Base-by-base conservation (phyloP, 1,140 invertebrate genomes). In the Euglossa dilemma region DNA sequence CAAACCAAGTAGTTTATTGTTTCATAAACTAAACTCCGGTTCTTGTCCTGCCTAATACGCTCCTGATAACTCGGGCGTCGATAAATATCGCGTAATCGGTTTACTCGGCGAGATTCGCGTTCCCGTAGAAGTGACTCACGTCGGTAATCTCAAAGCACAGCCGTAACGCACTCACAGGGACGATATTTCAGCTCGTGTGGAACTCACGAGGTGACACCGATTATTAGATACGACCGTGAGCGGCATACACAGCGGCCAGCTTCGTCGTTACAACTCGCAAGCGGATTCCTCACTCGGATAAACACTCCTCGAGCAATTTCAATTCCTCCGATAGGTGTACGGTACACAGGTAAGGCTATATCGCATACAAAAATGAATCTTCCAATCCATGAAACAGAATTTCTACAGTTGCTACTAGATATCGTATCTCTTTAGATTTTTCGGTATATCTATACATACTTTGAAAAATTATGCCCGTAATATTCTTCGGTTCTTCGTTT, bases 21-120 rank as follows among this genome's bases (percentile, higher is more conserved):
- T 66, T 73, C 69, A 64, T 64, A 73, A 64, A 73, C 28, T 47
- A 20, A 7, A 6, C 12, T 28, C 45, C 20, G 11, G 36, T 28
- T n/a, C 16, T 16, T n/a, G 47, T 52, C 43, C 14, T 14, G 7
- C 45, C 18, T 43, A 50, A 70, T 69, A 43, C 70, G 43, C 25
- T 36, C 59, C 57, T 54, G 59, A 56, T 74, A 80, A 80, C 18
- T 28, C 28, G 59, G 28, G 45, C 28, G 28, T 14, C 78, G 56
- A 74, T 80, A 80, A 80, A 80, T 80, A 54, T 54, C 71, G 43
- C 6, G 59, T 80, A 80, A 80, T 80, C 79, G 70, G 70, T 66
- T 80, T 80, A 80, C 43, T 66, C 56, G 28, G 28, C 50, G 45
- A 74, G 47, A 45, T 74, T 57, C 63, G 45, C 64, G 66, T 79